Evolutionary conservation across 1,140 invertebrate species (phyloP), one percentile per base, ranked within the genome.

Genomic region (Oreohelix idahoensis): DNA sequence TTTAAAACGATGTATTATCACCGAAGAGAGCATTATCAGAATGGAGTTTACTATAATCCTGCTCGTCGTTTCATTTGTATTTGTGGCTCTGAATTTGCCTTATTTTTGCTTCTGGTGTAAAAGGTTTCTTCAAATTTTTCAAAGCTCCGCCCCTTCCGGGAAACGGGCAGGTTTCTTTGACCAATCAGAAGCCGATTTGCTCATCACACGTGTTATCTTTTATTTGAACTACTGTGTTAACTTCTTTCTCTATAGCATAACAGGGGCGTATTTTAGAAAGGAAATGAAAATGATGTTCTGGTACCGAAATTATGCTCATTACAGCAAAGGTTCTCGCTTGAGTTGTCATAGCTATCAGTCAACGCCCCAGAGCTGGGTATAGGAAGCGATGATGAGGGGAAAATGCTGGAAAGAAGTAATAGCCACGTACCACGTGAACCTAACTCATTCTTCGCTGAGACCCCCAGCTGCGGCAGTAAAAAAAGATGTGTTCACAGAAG

Each of bases 221-320:
- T 90, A 89, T 84, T 81, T 91, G 49, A 92, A 91, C 84, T 92
- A 92, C 77, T 89, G 88, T 42, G 85, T 89, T 23, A 92, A 92
- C 83, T 92, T 92, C 79, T 91, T 92, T 79, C 86, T 92, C 15
- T 92, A 91, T 82, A 88, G 89, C 84, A 80, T 92, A 8, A 91
- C 89, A 0, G 91, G 91, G 0, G 86, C 89, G 49, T 85, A 83
- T 63, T 85, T 85, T 80, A 76, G 84, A 15, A 51, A 75, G 23
- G 77, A 85, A 73, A 77, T 85, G 51, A 80, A 77, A 63, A 58
- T 79, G 5, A 42, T 85, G 32, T 71, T 85, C n/a, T 75, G 74
- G n/a, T 81, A 76, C 71, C 58, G 53, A 0, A 58, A 77, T 39
- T 58, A 70, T n/a, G n/a, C 45, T 45, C 23, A 81, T n/a, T 29